Base-by-base conservation (phyloP, 2,797 vertebrate species). In the Glyptemys insculpta region DNA sequence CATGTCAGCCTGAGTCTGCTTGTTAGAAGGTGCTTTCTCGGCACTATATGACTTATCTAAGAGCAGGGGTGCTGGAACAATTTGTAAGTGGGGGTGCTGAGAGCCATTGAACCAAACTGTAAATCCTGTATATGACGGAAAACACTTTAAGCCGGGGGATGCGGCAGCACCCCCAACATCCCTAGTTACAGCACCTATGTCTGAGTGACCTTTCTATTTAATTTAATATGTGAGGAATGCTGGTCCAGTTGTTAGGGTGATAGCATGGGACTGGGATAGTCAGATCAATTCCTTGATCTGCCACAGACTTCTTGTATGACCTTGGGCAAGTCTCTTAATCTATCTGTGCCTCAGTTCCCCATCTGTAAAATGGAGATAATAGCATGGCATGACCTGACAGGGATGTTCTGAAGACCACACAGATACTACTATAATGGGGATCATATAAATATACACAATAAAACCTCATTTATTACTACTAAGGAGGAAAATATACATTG, bases 341-440 rank as follows among this genome's bases (percentile, higher is more conserved):
- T 65, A 18, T 59, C 29, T 8, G 29, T 31, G 93, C 95, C 95
- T 97, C 94, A 89, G 95, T 96, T 95, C 86, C 94, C 92, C 89
- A 91, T 65, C 96, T 95, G 97, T 97, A 97, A 97, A 97, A 97
- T 97, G 94, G 95, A 96, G 96, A 96, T 97, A 95, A 95, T 86
- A 65, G 92, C 79, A 88, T 92, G 94, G 84, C 59, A 90, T 81
- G 83, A 93, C 95, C 92, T 88, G 86, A 74, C 81, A 85, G 89
- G 89, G 90, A 54, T 92, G 92, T 89, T 95, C 90, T 89, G 88
- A 95, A 92, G 93, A 93, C 83, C 21, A 27, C 72, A 44, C 14
- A 44, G 41, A 76, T 31, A 49, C 12, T 27, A 47, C 6, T 27
- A 44, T 27, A 49, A 47, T 16, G 14, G 14, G 27, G 27, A 29